phyloP scores from a whole-genome alignment of 92 coral and sea anemone species.

The Actinernus sp. region DNA sequence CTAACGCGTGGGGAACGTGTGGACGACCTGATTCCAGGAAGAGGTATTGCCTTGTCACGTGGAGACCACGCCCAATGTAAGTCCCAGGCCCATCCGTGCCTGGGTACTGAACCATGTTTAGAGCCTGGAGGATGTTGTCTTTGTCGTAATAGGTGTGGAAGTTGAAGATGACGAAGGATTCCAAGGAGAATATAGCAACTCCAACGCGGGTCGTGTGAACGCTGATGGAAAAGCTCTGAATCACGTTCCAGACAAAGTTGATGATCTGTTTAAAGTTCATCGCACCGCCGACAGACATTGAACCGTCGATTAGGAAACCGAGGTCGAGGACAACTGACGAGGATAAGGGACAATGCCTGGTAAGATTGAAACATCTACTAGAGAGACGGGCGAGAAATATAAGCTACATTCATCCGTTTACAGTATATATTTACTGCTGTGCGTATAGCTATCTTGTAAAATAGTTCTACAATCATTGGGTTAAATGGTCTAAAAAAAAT shows the following conservation, averaged over 20 bases:
- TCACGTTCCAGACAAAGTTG: conserved; percentile 83
- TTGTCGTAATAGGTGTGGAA: conserved; percentile 90
- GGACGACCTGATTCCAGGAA: conserved; percentile 71
- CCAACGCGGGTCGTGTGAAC: conserved; percentile 75
- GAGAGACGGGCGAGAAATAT: too few species aligned
- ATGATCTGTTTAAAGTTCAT: conserved; percentile 88
- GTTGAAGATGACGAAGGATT: conserved; percentile 86
- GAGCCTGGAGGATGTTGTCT: conserved; percentile 77
- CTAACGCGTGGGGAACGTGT: conserved; percentile 72
- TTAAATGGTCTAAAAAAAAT: too few species aligned
- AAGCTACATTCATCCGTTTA: too few species aligned
- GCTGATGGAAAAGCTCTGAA: conserved; percentile 79
- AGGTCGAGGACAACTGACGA: conserved; percentile 76
- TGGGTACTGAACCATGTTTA: conserved; percentile 78
- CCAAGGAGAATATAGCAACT: conserved; percentile 81
- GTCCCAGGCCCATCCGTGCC: conserved; percentile 96
- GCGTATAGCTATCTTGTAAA: too few species aligned
- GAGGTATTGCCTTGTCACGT: conserved; percentile 62
- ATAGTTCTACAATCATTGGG: too few species aligned
- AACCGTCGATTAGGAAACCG: conserved; percentile 94
- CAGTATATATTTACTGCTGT: too few species aligned
- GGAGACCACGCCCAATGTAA: conserved; percentile 90
- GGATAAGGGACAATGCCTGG: background rate
- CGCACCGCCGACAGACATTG: conserved; percentile 79
- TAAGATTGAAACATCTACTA: too few species aligned